phyloP scores from a whole-genome alignment of 2,797 vertebrate genomes.

The Epinephelus coioides region DNA sequence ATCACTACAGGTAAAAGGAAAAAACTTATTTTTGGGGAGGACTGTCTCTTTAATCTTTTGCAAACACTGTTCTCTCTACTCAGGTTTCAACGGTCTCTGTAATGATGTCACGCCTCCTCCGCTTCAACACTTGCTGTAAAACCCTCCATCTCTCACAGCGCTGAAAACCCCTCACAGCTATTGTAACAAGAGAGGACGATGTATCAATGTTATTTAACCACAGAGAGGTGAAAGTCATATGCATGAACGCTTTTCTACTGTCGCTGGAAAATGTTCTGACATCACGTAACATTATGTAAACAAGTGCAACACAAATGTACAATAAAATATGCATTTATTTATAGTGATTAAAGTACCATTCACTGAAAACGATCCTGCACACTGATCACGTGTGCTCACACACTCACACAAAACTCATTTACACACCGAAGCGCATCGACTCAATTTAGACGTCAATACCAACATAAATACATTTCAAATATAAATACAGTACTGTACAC shows the following conservation, averaged over 20 bases:
- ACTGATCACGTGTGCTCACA: conserved; percentile 38
- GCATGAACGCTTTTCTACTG: conserved; percentile 16
- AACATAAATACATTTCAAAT: conserved; percentile 71
- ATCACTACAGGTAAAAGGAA: too few relatives aligned
- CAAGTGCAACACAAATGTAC: conserved; percentile 41
- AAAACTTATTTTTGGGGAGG: too few relatives aligned
- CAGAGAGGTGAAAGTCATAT: neutral
- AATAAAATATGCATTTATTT: conserved; percentile 86
- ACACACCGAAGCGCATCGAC: conserved; percentile 31
- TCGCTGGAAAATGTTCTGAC: neutral
- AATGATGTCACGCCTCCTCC: neutral
- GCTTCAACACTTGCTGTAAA: neutral
- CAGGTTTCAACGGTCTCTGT: conserved; percentile 45
- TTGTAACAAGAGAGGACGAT: neutral
- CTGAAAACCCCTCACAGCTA: neutral
- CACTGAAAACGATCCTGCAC: conserved; percentile 55
- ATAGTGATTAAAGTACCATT: conserved; percentile 74
- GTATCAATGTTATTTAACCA: conserved; percentile 4
- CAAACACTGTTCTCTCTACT: neutral
- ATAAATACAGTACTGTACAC: conserved; percentile 73
- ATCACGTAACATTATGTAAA: conserved; percentile 11
- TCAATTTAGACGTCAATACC: conserved; percentile 41
- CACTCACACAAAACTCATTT: conserved; percentile 31
- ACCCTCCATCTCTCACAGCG: neutral
- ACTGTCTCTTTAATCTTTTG: neutral